Base-by-base conservation (phyloP, 2,113 vertebrate species). In the Puffinus mauretanicus region DNA sequence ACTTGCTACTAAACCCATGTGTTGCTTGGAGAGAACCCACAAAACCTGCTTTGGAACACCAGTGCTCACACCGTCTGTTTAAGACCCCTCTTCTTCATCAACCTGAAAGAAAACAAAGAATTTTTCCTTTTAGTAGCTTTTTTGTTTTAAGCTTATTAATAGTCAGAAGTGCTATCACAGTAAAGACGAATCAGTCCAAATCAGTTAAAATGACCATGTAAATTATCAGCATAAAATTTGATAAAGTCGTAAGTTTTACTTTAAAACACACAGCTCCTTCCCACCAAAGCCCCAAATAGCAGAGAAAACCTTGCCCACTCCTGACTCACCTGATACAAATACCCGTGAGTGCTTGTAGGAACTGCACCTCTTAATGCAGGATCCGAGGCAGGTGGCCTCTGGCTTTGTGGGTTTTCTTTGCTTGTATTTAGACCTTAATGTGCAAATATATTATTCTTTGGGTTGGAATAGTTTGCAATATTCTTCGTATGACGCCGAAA, bases 41-140 rank as follows among this genome's bases (percentile, higher is more conserved):
- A 57, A 64, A 69, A 55, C 16, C 32, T 47, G 34, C 29, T 79
- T 17, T 46, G 72, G 36, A 52, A 9, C 47, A 51, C 4, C 40
- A 27, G 19, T 46, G 36, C 15, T 87, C 36, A 32, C 13, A 7
- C n/a, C 0, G 0, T 6, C 24, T 44, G 5, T 26, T 2, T 54
- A 38, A 49, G 26, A 22, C 5, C 4, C 6, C 15, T 65, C 10
- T 42, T 70, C 1, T 65, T 75, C 40, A 42, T 17, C 51, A 70
- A 0, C 9, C 8, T 55, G 40, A 89, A 66, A 46, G 36, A 19
- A 82, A 61, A 25, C 8, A 65, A 58, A 58, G 8, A 7, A 3
- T 55, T 40, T 40, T 85, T 82, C 32, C 34, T 58, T 57, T 58
- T 30, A 24, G 55, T 30, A 82, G 1, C 13, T 21, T 57, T 57